Evolutionary conservation across 2,888 invertebrate species (phyloP).

Genomic region (Malacosoma neustria): DNA sequence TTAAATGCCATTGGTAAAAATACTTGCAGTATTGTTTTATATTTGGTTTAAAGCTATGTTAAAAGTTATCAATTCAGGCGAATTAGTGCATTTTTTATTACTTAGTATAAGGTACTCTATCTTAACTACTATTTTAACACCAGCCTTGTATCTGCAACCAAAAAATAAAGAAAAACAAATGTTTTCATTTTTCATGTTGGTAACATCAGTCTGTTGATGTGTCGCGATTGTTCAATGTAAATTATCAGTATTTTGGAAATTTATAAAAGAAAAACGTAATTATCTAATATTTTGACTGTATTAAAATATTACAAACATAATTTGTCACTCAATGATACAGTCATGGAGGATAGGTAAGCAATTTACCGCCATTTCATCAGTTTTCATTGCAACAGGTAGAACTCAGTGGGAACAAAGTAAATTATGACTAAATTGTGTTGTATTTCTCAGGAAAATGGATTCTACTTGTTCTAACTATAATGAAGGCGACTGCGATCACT

Average conservation of each 20-base stretch:
- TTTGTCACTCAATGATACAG: slow-evolving; percentile 44
- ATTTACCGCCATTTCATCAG: slow-evolving; percentile 27
- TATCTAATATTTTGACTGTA: slow-evolving; percentile 36
- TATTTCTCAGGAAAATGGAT: slow-evolving; percentile 64
- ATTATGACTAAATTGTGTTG: slow-evolving; percentile 45
- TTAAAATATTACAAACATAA: slow-evolving; percentile 42
- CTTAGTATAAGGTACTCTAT: too few relatives aligned
- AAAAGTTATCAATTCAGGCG: too few relatives aligned
- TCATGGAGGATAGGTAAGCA: slow-evolving; percentile 62
- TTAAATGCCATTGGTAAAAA: too few relatives aligned
- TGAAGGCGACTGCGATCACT: slow-evolving; percentile 67
- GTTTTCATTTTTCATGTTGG: slow-evolving; percentile 28
- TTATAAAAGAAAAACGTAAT: slow-evolving; percentile 61
- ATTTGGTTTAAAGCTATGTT: too few relatives aligned
- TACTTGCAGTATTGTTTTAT: too few relatives aligned
- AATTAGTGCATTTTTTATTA: too few relatives aligned
- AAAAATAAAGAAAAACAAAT: too few relatives aligned
- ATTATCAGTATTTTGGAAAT: slow-evolving; percentile 67
- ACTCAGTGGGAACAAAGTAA: slow-evolving; percentile 55
- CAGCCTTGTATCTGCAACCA: too few relatives aligned
- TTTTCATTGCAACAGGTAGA: slow-evolving; percentile 56
- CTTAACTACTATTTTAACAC: too few relatives aligned
- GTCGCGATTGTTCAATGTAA: slow-evolving; percentile 67
- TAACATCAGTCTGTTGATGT: slow-evolving; percentile 68
- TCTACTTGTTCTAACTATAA: slow-evolving; percentile 55